These are phyloP conservation scores for Saturnia japonica DNA, from an alignment of 2,888 invertebrate genomes.

Conservation along the genomic window DNA sequence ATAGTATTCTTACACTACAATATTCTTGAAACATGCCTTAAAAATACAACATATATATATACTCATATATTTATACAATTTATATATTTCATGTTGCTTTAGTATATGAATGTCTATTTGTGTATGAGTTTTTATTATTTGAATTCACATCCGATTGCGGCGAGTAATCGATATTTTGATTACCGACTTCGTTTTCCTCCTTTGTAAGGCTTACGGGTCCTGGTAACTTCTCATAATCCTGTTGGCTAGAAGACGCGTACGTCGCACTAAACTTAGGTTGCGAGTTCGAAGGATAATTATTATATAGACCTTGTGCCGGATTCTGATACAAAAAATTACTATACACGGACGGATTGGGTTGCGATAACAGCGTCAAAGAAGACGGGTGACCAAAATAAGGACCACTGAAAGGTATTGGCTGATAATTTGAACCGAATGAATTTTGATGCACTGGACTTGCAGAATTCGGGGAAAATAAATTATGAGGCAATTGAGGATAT, in stretches of 20 bases:
- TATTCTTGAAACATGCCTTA: background rate
- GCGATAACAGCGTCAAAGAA: constrained; percentile 63
- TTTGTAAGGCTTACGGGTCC: constrained; percentile 52
- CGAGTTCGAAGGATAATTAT: constrained; percentile 64
- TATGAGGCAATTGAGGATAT: constrained; percentile 56
- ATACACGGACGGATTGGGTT: constrained; percentile 61
- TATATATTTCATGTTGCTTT: constrained; percentile 43
- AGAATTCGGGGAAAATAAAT: constrained; percentile 48
- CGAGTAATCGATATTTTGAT: constrained; percentile 58
- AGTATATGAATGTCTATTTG: constrained; percentile 54
- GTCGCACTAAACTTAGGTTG: constrained; percentile 63
- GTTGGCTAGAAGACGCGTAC: constrained; percentile 48
- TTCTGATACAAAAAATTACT: constrained; percentile 61
- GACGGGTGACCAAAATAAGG: constrained; percentile 64
- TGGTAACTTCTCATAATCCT: constrained; percentile 65
- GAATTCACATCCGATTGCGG: constrained; percentile 56
- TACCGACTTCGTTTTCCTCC: constrained; percentile 62
- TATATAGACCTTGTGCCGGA: constrained; percentile 63
- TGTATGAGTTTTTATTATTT: constrained; percentile 62
- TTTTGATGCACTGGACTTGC: constrained; percentile 44
- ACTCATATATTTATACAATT: too few species aligned
- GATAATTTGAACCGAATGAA: constrained; percentile 55
- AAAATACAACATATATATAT: constrained; percentile 6
- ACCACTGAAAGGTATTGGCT: constrained; percentile 50
- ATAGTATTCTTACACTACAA: background rate